Evolutionary conservation across 2,888 invertebrate species (phyloP).

Genomic region (Agonopterix heracliana): DNA sequence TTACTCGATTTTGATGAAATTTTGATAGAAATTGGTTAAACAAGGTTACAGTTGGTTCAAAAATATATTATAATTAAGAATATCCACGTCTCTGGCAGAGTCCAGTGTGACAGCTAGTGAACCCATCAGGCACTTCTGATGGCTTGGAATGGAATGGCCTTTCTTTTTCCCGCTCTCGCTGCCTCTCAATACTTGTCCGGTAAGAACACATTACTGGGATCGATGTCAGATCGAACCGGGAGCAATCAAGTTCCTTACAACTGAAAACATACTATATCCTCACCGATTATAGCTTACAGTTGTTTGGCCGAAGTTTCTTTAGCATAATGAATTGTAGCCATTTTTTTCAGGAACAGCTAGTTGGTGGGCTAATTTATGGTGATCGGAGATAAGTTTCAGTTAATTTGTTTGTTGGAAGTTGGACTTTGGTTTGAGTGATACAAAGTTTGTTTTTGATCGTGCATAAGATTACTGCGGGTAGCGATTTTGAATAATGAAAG

Average conservation of each 20-base stretch:
- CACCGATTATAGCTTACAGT: background rate
- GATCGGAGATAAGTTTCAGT: slow-evolving; percentile 13
- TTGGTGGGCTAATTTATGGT: slow-evolving; percentile 13
- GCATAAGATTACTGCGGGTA: no score
- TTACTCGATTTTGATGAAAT: no score
- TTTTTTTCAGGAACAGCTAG: slow-evolving; percentile 15
- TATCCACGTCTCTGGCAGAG: no score
- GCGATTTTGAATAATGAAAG: no score
- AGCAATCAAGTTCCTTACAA: slow-evolving; percentile 50
- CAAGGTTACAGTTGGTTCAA: no score
- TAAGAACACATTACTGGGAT: slow-evolving; percentile 36
- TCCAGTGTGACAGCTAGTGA: no score
- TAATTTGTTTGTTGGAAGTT: slow-evolving; percentile 12
- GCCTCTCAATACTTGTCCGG: slow-evolving; percentile 6
- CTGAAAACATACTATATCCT: slow-evolving; percentile 28
- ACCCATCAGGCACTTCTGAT: no score
- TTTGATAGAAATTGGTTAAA: no score
- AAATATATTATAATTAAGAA: no score
- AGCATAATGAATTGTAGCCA: slow-evolving; percentile 19
- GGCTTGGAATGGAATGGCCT: no score
- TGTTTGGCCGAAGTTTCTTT: slow-evolving; percentile 1
- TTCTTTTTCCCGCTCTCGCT: slow-evolving; percentile 13
- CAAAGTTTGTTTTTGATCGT: no score
- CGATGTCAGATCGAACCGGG: slow-evolving; percentile 60
- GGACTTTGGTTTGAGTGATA: no score